Conservation (phyloP, 2,797 vertebrate genomes). For the Clarias fuscus region DNA sequence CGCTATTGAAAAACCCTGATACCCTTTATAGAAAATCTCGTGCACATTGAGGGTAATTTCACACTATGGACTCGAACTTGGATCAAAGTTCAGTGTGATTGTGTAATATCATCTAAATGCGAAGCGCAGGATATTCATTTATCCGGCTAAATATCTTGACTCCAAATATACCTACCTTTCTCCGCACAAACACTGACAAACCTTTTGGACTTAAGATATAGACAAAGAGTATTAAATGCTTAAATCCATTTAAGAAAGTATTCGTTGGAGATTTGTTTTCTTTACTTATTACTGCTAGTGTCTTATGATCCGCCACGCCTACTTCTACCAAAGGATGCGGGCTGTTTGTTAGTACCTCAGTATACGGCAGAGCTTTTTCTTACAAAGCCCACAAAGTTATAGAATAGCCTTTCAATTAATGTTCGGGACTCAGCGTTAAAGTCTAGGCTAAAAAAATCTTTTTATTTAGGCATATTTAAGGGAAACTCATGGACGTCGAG, state of each 20-base stretch:
- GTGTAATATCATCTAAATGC: background rate
- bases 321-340: too few relatives aligned
- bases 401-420: too few relatives aligned
- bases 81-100: too few relatives aligned
- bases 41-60: background rate
- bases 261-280: background rate
- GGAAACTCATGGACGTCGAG: too few relatives aligned
- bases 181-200: background rate
- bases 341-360: too few relatives aligned
- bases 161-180: background rate
- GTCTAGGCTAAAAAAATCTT: too few relatives aligned
- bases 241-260: background rate
- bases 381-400: too few relatives aligned
- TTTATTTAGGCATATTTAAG: too few relatives aligned
- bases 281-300: background rate
- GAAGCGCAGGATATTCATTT: background rate
- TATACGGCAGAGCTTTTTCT: too few relatives aligned
- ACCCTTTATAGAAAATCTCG: background rate
- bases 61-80: too few relatives aligned
- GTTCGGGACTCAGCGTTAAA: too few relatives aligned
- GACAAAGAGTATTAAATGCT: background rate
- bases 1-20: background rate
- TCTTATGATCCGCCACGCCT: too few relatives aligned
- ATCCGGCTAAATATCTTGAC: background rate
- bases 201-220: background rate